A percentile compares a stretch with the other conserved stretches of the same genome.
phyloP scores from a whole-genome alignment of 1,140 invertebrate species.

The Probaryconus sp. region DNA sequence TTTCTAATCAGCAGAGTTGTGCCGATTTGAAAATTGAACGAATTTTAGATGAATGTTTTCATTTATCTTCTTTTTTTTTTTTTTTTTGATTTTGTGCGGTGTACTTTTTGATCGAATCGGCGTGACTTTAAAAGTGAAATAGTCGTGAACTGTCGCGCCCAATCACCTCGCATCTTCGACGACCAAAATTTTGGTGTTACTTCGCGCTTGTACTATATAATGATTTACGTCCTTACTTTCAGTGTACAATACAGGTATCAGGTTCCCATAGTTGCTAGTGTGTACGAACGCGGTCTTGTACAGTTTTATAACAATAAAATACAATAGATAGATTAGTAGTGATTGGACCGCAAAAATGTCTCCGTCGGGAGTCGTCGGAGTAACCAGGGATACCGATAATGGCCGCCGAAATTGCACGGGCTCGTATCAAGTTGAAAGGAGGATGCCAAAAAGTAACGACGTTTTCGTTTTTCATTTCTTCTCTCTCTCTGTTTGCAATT shows the following conservation, averaged over 20 bases:
- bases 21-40: no score
- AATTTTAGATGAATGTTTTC: no score
- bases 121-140: not conserved
- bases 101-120: no score
- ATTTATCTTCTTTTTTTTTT: no score
- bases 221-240: constrained; percentile 40
- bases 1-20: no score
- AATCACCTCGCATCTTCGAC: constrained; percentile 50
- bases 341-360: constrained; percentile 25
- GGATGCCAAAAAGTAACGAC: constrained; percentile 21
- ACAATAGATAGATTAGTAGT: constrained; percentile 18
- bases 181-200: constrained; percentile 38
- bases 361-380: constrained; percentile 18
- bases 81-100: no score
- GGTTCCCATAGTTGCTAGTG: constrained; percentile 50
- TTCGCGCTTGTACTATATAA: constrained; percentile 47
- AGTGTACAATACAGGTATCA: constrained; percentile 51
- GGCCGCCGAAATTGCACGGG: constrained; percentile 40
- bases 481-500: not conserved
- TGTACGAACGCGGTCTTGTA: constrained; percentile 39
- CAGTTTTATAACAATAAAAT: constrained; percentile 41
- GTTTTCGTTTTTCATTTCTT: constrained; percentile 1
- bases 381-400: constrained; percentile 16
- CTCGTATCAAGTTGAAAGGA: constrained; percentile 14
- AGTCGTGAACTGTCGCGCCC: constrained; percentile 27